Percentiles rank a stretch among this genome's conserved stretches.
phyloP scores from a whole-genome alignment of 2,113 vertebrate genomes.

The Benitochromis conjunctus region DNA sequence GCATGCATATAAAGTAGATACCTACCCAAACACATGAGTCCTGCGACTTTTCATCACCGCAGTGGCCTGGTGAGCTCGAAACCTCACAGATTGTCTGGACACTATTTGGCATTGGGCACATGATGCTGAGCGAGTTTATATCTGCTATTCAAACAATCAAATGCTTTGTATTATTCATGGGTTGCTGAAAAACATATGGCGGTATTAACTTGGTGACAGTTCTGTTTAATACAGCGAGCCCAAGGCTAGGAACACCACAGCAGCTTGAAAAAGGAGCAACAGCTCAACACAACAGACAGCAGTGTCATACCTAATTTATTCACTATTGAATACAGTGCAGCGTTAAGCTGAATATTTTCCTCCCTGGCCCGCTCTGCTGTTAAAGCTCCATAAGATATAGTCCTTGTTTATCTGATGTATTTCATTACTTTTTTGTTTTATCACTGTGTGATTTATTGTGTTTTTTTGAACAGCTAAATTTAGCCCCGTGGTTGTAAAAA shows the following conservation, averaged over 20 bases:
- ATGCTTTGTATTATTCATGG: conserved; percentile 62
- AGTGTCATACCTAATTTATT: conserved; percentile 10
- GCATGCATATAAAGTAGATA: background rate
- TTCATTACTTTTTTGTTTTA: background rate
- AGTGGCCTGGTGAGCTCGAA: background rate
- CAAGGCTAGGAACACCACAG: conserved; percentile 8
- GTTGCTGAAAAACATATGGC: conserved; percentile 39
- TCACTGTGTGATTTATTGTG: background rate
- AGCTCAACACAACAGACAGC: conserved; percentile 17
- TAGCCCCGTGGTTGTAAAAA: background rate
- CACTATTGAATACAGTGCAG: background rate
- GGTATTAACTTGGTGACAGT: conserved; percentile 44
- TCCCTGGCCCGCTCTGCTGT: background rate
- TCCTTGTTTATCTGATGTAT: background rate
- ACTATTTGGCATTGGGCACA: background rate
- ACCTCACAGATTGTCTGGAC: background rate
- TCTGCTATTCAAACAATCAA: conserved; percentile 44
- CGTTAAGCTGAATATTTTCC: background rate
- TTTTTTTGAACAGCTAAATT: background rate
- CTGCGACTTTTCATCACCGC: background rate
- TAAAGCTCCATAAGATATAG: background rate
- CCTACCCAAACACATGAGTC: conserved; percentile 12
- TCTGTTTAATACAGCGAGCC: conserved; percentile 42
- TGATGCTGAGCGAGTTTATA: background rate
- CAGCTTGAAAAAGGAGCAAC: conserved; percentile 25